Conservation (phyloP, 2,888 invertebrate species). For the Xanthorhoe spadicearia region DNA sequence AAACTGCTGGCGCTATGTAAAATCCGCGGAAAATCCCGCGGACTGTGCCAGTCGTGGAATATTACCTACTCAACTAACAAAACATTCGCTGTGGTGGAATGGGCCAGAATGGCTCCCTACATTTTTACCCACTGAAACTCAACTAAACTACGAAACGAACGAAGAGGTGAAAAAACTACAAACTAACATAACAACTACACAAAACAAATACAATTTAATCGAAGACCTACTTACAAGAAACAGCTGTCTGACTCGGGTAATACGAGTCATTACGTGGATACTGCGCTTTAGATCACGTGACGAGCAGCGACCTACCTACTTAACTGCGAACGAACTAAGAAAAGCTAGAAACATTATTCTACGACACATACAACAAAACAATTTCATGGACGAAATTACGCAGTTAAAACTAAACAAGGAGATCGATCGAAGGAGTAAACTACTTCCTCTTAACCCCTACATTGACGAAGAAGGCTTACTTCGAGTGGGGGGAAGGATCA, state of each 20-base stretch:
- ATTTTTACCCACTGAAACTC: not conserved
- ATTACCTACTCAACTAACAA: conserved; percentile 13
- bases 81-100: conserved; percentile 39
- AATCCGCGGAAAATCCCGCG: conserved; percentile 25
- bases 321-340: conserved; percentile 23
- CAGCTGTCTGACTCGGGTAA: conserved; percentile 22
- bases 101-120: conserved; percentile 27
- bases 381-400: conserved; percentile 33
- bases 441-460: conserved; percentile 34
- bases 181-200: not conserved
- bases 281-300: conserved; percentile 12
- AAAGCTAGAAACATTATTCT: conserved; percentile 31
- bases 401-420: conserved; percentile 27
- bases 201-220: not conserved
- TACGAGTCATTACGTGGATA: conserved; percentile 28
- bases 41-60: conserved; percentile 39
- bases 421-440: conserved; percentile 25
- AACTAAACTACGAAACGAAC: not conserved
- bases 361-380: conserved; percentile 29
- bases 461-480: conserved; percentile 35
- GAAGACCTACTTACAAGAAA: conserved; percentile 22
- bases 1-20: conserved; percentile 26
- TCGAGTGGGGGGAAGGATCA: conserved; percentile 29
- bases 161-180: conserved; percentile 1
- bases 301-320: conserved; percentile 11